Conservation (phyloP, 2,888 invertebrate genomes). For the Magallana nippona region DNA sequence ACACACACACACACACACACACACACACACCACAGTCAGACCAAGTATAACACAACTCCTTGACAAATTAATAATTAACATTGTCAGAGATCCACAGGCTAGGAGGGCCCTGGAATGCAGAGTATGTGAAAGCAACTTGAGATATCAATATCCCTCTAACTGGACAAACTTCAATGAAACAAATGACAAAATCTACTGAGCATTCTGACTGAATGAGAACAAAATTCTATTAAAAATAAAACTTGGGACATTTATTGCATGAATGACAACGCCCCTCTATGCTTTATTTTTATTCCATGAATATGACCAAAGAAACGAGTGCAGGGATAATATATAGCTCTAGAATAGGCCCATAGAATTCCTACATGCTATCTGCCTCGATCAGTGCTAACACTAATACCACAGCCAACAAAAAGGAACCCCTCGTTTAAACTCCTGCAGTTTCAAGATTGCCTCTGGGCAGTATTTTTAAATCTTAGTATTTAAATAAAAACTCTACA, state of each 20-base stretch:
- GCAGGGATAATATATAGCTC: background rate
- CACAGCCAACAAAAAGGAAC: slow-evolving; percentile 1
- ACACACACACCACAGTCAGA: too few relatives aligned
- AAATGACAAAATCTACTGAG: too few relatives aligned
- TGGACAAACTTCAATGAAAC: background rate
- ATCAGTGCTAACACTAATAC: slow-evolving; percentile 30
- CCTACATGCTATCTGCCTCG: slow-evolving; percentile 4
- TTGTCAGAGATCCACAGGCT: background rate
- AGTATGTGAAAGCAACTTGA: background rate
- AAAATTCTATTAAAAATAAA: too few relatives aligned
- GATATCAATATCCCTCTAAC: background rate
- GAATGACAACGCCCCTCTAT: background rate
- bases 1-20: too few relatives aligned
- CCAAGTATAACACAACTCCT: background rate
- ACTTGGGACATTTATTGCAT: too few relatives aligned
- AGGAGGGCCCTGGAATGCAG: background rate
- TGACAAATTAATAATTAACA: slow-evolving; percentile 14
- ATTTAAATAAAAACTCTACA: slow-evolving; percentile 28
- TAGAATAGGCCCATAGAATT: slow-evolving; percentile 20
- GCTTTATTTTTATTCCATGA: slow-evolving; percentile 6
- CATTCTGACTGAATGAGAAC: too few relatives aligned
- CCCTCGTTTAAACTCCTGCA: slow-evolving; percentile 26
- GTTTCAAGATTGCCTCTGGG: slow-evolving; percentile 5
- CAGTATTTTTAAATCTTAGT: slow-evolving; percentile 24
- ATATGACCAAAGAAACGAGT: background rate